Conservation (phyloP, 2,888 invertebrate species). For the Linnaemya vulpina region DNA sequence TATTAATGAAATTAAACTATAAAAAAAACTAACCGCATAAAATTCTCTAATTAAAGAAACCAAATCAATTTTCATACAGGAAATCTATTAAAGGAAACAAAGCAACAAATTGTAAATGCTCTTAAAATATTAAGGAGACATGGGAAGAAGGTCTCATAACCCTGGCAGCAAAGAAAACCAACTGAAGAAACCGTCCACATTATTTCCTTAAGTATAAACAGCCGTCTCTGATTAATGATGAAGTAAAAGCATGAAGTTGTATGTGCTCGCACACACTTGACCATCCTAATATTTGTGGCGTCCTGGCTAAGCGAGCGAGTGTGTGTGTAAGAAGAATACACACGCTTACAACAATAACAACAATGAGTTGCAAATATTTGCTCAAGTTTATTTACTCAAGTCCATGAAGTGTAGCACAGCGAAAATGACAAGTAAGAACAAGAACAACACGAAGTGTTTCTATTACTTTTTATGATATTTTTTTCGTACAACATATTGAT, state of each 20-base stretch:
- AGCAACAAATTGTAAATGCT: conserved; percentile 15
- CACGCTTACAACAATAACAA: conserved; percentile 50
- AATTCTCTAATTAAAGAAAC: conserved; percentile 51
- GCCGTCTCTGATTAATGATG: conserved; percentile 55
- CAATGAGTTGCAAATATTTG: conserved; percentile 68
- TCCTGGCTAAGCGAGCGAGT: not conserved
- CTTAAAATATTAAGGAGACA: not conserved
- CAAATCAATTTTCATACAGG: conserved; percentile 60
- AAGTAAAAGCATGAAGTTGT: not conserved
- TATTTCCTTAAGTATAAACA: conserved; percentile 31
- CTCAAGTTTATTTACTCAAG: conserved; percentile 44
- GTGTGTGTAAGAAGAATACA: not conserved
- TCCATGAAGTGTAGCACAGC: conserved; percentile 10
- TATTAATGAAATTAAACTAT: conserved; percentile 38
- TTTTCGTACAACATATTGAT: not conserved
- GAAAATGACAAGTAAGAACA: conserved; percentile 26
- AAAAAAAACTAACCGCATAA: conserved; percentile 46
- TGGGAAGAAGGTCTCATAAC: conserved; percentile 26
- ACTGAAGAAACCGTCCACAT: not conserved
- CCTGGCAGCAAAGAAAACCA: conserved; percentile 38
- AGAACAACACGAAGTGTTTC: conserved; percentile 56
- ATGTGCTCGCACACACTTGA: conserved; percentile 7
- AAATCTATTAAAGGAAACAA: conserved; percentile 23
- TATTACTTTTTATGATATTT: conserved; percentile 65
- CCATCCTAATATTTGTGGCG: not conserved